These are phyloP conservation scores for Lasioglossum marginatum DNA, from an alignment of 2,888 invertebrate genomes.

Conservation along the genomic window DNA sequence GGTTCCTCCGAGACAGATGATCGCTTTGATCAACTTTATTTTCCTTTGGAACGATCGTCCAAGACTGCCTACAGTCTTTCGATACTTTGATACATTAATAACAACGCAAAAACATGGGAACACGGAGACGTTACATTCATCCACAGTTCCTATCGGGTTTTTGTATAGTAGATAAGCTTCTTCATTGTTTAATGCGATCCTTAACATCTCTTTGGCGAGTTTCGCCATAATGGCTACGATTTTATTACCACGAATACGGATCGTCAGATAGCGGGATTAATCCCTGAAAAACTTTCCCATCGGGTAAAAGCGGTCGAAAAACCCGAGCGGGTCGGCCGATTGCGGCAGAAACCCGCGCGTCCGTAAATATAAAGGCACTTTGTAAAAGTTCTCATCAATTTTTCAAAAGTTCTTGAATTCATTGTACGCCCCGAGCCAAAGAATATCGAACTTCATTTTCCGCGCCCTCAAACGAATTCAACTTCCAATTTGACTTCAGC, in stretches of 20 bases:
- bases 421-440: conserved; percentile 1
- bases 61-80: neutral
- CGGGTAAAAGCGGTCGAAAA: neutral
- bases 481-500: neutral
- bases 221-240: neutral
- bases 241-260: neutral
- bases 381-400: conserved; percentile 9
- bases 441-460: conserved; percentile 4
- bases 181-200: neutral
- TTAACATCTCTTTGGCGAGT: neutral
- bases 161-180: neutral
- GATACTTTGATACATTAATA: neutral
- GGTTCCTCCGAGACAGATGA: neutral
- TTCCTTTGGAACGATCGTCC: neutral
- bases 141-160: neutral
- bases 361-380: conserved; percentile 11
- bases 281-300: conserved; percentile 7
- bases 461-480: conserved; percentile 7
- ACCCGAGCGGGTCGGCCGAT: neutral
- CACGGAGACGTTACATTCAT: neutral
- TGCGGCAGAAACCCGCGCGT: neutral
- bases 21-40: conserved; percentile 4
- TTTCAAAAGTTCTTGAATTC: conserved; percentile 15
- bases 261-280: conserved; percentile 3
- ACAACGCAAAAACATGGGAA: neutral